Evolutionary conservation across 2,888 invertebrate genomes (phyloP).

Genomic region (Mantis religiosa): DNA sequence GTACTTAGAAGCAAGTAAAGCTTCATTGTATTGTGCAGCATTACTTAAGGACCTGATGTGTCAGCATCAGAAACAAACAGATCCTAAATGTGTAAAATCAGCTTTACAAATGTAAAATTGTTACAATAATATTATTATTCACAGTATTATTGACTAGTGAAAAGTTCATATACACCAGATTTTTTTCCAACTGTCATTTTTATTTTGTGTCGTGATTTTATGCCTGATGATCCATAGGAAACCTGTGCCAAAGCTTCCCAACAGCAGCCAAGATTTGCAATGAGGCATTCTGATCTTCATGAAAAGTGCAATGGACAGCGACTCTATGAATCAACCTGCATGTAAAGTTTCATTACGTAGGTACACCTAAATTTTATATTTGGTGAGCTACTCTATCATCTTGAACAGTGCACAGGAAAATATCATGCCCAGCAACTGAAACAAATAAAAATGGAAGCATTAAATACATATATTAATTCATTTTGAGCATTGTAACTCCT

Average conservation of each 20-base stretch:
- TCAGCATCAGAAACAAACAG: neutral
- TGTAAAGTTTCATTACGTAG: neutral
- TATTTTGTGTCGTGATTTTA: neutral
- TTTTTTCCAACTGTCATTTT: neutral
- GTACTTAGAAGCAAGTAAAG: neutral
- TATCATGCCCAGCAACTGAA: slow-evolving; percentile 78
- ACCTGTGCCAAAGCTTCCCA: no score
- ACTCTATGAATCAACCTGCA: neutral
- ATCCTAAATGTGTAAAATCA: neutral
- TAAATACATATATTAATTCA: neutral
- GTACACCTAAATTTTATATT: slow-evolving; percentile 25
- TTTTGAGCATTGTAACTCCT: no score
- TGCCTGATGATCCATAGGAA: no score
- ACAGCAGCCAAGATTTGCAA: no score
- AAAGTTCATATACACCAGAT: neutral
- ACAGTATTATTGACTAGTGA: neutral
- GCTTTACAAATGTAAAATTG: neutral
- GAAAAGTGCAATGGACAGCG: no score
- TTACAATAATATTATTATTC: neutral
- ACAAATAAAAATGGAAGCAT: slow-evolving; percentile 39
- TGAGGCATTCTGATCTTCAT: no score
- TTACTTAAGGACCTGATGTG: neutral
- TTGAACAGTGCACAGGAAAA: slow-evolving; percentile 81
- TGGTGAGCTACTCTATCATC: slow-evolving; percentile 59
- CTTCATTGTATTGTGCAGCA: neutral